Base-by-base conservation (phyloP, 2,888 invertebrate species). In the Seira ritae region DNA sequence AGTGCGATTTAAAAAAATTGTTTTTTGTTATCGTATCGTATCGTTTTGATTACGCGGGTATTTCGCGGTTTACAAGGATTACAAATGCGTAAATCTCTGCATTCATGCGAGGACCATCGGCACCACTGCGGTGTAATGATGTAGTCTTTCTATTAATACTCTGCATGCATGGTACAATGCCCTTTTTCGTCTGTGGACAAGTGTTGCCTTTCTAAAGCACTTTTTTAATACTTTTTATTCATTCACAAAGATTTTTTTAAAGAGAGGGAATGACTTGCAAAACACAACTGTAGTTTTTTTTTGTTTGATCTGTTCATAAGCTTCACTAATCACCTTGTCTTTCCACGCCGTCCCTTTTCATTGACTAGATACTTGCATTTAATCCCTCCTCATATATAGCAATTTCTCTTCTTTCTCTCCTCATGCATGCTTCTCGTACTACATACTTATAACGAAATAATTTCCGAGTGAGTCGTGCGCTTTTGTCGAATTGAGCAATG, bases 311-410 rank as follows among this genome's bases (percentile, higher is more conserved):
- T 55, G 55, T 55, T 55, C 55, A 55, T 72, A 65, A 74, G 74
- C 71, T 75, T 65, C 72, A 76, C 82, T 76, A 82, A 82, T 82
- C 82, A 82, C 67, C 71, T 50, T 81, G 70, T 71, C 22, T n/a
- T 24, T 31, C 70, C 10, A 20, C n/a, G 22, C 23, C 55, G 55
- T 55, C 17, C 55, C 55, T 55, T 31, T 31, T 31, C 31, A 31
- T 31, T 31, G 31, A 31, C n/a, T n/a, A n/a, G n/a, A n/a, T n/a
- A n/a, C n/a, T n/a, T n/a, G n/a, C n/a, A 55, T 31, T 31, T 55
- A 55, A 55, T 17, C 55, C n/a, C 55, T 55, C 55, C 3, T 4
- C 31, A n/a, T n/a, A n/a, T n/a, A n/a, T n/a, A 42, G 17, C 55
- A 55, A n/a, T 55, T 55, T 55, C 55, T 55, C 55, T 17, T 55